Conservation (phyloP, 1,140 invertebrate genomes). For the Ridgeia piscesae region DNA sequence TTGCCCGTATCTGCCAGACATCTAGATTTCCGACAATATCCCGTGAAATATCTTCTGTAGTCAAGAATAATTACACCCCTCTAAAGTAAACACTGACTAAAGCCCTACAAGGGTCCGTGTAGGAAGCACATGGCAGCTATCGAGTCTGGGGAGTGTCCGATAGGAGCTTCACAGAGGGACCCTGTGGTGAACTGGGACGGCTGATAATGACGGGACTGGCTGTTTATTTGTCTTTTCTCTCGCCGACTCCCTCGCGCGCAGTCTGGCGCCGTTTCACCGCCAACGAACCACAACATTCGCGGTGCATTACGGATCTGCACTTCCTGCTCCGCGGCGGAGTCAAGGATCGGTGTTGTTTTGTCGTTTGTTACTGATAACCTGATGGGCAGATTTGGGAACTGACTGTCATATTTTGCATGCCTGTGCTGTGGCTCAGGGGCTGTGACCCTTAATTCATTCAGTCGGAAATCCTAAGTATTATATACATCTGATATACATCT, state of each 20-base stretch:
- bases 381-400: background rate
- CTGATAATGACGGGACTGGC: background rate
- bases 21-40: background rate
- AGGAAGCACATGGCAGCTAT: background rate
- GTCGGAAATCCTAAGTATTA: no score
- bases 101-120: background rate
- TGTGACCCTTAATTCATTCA: background rate
- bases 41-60: background rate
- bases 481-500: no score
- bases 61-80: background rate
- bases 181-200: background rate
- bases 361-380: background rate
- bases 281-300: background rate
- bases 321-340: background rate
- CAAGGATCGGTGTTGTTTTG: background rate
- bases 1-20: background rate
- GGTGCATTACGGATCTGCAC: background rate
- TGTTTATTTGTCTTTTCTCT: conserved; percentile 6
- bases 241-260: background rate
- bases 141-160: background rate
- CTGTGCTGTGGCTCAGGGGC: background rate
- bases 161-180: background rate
- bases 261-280: background rate
- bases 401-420: background rate
- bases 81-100: background rate